Percentiles rank a stretch among this genome's conserved stretches.
phyloP scores from a whole-genome alignment of 2,888 invertebrate genomes.

The Thereva unica region DNA sequence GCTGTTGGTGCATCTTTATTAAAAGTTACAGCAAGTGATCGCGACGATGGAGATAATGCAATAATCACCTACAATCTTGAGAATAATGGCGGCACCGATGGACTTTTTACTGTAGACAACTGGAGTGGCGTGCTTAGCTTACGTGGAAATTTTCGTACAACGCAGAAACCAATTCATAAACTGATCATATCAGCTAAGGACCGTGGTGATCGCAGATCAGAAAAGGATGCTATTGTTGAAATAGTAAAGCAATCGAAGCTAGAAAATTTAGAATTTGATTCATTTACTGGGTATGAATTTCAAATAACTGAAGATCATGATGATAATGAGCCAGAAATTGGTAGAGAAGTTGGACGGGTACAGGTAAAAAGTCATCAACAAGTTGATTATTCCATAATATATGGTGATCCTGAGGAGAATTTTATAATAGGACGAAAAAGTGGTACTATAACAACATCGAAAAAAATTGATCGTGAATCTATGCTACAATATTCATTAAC shows the following conservation, averaged over 20 bases:
- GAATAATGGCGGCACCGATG: slow-evolving; percentile 71
- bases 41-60: slow-evolving; percentile 88
- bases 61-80: slow-evolving; percentile 77
- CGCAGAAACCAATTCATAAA: slow-evolving; percentile 70
- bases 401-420: slow-evolving; percentile 75
- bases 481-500: slow-evolving; percentile 75
- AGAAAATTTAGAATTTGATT: slow-evolving; percentile 75
- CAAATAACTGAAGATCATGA: slow-evolving; percentile 81
- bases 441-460: slow-evolving; percentile 77
- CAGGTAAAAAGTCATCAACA: slow-evolving; percentile 65
- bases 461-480: slow-evolving; percentile 83
- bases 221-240: slow-evolving; percentile 78
- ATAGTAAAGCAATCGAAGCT: slow-evolving; percentile 74
- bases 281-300: slow-evolving; percentile 78
- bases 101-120: slow-evolving; percentile 78
- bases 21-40: slow-evolving; percentile 80
- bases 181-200: slow-evolving; percentile 80
- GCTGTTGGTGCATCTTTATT: slow-evolving; percentile 68
- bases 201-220: slow-evolving; percentile 73
- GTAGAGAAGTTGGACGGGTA: slow-evolving; percentile 78
- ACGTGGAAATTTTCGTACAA: slow-evolving; percentile 66
- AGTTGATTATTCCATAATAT: slow-evolving; percentile 75
- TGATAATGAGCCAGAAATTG: slow-evolving; percentile 62
- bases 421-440: slow-evolving; percentile 80
- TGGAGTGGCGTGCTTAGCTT: slow-evolving; percentile 76